phyloP scores from a whole-genome alignment of 2,113 vertebrate species.

The Gadus chalcogrammus region DNA sequence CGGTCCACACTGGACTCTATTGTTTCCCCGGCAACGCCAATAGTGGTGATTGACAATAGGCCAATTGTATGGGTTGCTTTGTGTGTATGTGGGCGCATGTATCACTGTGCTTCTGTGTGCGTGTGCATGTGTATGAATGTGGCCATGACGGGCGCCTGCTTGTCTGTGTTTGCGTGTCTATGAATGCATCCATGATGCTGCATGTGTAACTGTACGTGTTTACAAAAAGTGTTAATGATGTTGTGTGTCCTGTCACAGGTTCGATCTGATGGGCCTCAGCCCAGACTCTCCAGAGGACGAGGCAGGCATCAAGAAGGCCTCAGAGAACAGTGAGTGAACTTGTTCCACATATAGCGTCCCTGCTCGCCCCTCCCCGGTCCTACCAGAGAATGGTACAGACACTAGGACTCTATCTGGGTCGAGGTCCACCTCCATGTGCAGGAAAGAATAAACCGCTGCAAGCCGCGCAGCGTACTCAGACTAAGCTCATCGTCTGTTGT shows the following conservation, averaged over 20 bases:
- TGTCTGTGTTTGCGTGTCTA: no score
- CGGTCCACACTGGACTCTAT: slow-evolving; percentile 38
- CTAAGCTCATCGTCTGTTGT: neutral
- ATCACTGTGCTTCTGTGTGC: neutral
- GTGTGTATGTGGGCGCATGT: neutral
- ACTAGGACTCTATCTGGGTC: neutral
- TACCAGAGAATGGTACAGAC: no score
- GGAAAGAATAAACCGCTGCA: no score
- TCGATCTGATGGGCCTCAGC: slow-evolving; percentile 92
- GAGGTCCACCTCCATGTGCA: no score
- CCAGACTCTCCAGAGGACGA: slow-evolving; percentile 91
- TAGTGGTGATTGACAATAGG: slow-evolving; percentile 33
- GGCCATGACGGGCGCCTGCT: no score
- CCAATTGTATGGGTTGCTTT: slow-evolving; percentile 36
- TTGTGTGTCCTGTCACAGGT: slow-evolving; percentile 71
- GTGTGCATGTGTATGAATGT: no score
- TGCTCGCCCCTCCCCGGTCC: neutral
- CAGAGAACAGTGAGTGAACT: slow-evolving; percentile 86
- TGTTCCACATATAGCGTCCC: neutral
- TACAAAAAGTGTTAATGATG: slow-evolving; percentile 8
- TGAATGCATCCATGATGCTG: neutral
- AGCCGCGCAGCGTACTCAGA: neutral
- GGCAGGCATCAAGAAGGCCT: slow-evolving; percentile 93
- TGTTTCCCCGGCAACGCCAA: slow-evolving; percentile 45
- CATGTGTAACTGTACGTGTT: neutral